Conservation (phyloP, 2,797 vertebrate genomes). For the Chaetodon trifasciatus region DNA sequence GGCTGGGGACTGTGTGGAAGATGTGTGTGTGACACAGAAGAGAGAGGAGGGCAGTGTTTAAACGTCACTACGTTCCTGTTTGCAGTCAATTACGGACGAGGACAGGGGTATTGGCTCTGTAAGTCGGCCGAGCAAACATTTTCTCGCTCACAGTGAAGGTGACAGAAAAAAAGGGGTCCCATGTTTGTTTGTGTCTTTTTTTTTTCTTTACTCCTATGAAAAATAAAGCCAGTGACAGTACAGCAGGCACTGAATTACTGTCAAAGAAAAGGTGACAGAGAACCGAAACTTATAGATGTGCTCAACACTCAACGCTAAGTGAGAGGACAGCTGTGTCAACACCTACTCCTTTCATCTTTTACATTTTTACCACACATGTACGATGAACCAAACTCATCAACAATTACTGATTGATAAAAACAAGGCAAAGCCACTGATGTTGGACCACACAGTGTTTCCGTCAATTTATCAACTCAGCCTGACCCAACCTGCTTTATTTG, state of each 20-base stretch:
- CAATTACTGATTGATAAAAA: slow-evolving; percentile 25
- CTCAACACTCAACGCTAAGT: slow-evolving; percentile 11
- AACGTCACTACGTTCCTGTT: slow-evolving; percentile 83
- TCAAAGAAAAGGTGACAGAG: slow-evolving; percentile 62
- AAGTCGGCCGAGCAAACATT: slow-evolving; percentile 82
- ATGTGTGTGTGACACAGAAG: slow-evolving; percentile 52
- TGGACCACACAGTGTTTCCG: slow-evolving; percentile 56
- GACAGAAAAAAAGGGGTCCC: slow-evolving; percentile 63
- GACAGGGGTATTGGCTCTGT: slow-evolving; percentile 81
- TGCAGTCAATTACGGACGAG: slow-evolving; percentile 85
- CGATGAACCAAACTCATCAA: slow-evolving; percentile 39
- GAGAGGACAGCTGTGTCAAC: slow-evolving; percentile 34
- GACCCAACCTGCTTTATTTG: slow-evolving; percentile 73
- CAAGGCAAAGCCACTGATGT: slow-evolving; percentile 25
- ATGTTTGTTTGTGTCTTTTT: slow-evolving; percentile 66
- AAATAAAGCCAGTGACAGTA: slow-evolving; percentile 35
- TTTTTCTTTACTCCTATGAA: slow-evolving; percentile 50
- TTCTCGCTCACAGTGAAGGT: slow-evolving; percentile 70
- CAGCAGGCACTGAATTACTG: slow-evolving; percentile 46
- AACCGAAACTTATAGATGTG: slow-evolving; percentile 62
- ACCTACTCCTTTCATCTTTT: slow-evolving; percentile 24
- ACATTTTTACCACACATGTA: slow-evolving; percentile 10
- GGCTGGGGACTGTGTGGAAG: slow-evolving; percentile 27
- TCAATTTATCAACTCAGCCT: slow-evolving; percentile 61
- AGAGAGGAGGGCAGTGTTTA: slow-evolving; percentile 78